Evolutionary conservation across 2,888 invertebrate species (phyloP), one percentile per base, ranked within the genome.

Genomic region (Drosophila eohydei): DNA sequence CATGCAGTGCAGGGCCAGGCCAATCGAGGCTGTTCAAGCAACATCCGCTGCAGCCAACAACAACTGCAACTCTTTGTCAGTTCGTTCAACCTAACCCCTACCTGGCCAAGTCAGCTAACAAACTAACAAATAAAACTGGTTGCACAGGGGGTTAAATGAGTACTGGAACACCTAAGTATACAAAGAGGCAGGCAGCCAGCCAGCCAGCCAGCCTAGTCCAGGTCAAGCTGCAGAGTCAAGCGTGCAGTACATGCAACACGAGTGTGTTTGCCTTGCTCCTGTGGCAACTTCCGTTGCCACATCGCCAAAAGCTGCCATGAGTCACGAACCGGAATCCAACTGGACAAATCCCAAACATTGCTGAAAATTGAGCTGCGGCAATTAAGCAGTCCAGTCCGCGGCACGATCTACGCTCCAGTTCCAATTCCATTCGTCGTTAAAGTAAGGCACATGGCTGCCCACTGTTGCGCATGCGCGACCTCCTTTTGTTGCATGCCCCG

Each of bases 291-390:
- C 73, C 73, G 73, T 55, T 58, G 54, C 55, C 32, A 34, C 21
- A 58, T 65, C 66, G 66, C 51, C 28, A 21, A 43, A 48, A 50
- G 58, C 56, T 44, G 16, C 52, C 50, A 55, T 76, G 79, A 80
- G 73, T 79, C 80, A 80, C 70, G 66, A 67, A 51, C 36, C 21
- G 7, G 43, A 38, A 50, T 34, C 8, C 30, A 30, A 34, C 28
- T 50, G 52, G 56, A 60, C 68, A 69, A 69, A 55, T 70, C 43
- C n/a, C 16, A 43, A 28, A 21, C 59, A 51, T 50, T 55, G 52
- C 61, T 79, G 75, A 58, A 89, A 89, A 85, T 89, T 87, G 85
- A 82, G 85, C 65, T 71, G 61, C 61, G 61, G 74, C 85, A 88
- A 89, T 89, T 89, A 85, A 73, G 12, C 61, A 71, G 78, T 48